These are phyloP conservation scores for Macropus fuliginosus DNA, from an alignment of 2,797 vertebrate genomes.

Conservation along the genomic window DNA sequence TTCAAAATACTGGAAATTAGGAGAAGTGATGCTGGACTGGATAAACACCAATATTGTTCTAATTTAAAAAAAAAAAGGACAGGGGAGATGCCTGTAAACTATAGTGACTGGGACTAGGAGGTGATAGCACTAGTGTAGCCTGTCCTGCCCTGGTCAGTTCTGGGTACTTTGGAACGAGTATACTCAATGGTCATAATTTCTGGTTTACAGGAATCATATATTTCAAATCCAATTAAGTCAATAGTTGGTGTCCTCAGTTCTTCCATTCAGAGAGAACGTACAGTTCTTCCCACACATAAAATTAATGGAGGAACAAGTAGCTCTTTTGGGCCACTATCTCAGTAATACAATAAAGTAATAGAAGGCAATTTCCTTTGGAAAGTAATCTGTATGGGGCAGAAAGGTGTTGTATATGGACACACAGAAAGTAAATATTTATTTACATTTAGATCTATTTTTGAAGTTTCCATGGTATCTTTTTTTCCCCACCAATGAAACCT, in stretches of 20 bases:
- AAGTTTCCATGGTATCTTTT: not conserved
- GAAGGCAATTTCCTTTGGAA: constrained; percentile 55
- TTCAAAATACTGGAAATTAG: not conserved
- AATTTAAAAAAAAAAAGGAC: not conserved
- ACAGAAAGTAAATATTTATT: not conserved
- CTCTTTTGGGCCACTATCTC: not conserved
- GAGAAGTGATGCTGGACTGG: not conserved
- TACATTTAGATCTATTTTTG: constrained; percentile 51
- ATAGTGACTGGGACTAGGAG: not conserved
- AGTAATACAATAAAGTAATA: not conserved
- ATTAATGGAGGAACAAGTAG: not conserved
- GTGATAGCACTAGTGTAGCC: not conserved
- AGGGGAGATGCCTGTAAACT: not conserved
- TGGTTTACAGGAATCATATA: constrained; percentile 11
- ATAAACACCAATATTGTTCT: not conserved
- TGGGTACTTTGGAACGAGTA: not conserved
- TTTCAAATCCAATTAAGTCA: not conserved
- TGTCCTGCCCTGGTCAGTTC: not conserved
- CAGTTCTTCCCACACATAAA: constrained; percentile 29
- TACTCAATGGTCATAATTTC: not conserved
- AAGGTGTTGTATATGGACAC: not conserved
- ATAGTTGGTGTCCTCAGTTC: not conserved
- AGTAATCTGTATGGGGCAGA: not conserved
- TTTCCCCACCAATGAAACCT: not conserved
- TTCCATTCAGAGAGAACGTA: constrained; percentile 46